Base-by-base conservation (phyloP, 2,797 vertebrate genomes). In the Orientallactaga sibirica region DNA sequence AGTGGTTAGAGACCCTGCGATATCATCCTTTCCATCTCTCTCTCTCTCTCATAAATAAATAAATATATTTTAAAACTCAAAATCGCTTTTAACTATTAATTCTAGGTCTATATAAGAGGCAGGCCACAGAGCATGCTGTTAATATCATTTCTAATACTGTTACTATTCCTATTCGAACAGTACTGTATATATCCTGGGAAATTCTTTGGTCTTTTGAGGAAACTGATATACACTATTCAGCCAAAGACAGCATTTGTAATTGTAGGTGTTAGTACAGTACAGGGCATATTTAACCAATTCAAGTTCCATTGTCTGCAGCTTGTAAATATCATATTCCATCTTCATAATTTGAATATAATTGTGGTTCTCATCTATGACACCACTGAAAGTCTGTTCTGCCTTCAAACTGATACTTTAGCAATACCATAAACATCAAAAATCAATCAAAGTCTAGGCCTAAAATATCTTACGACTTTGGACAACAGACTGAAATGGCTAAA, bases 401-500 rank as follows among this genome's bases (percentile, higher is more conserved):
- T 75, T 82, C 90, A 91, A 93, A n/a, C 1, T n/a, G n/a, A 64
- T 37, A 41, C 18, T 70, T 93, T 84, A 19, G 81, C 86, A 75
- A n/a, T 25, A 3, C 2, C 9, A 1, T 80, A 61, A 80, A 88
- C 2, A 77, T 83, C 0, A 66, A 41, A 85, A 95, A 61, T 90
- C 48, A 85, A 71, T 86, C 55, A 61, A 58, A 62, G 58, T 1
- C 5, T 27, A 29, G 41, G 37, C 68, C n/a, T 55, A 90, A 86
- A 81, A 52, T 70, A 25, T 10, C n/a, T 82, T 92, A 41, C 85
- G 14, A 91, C 58, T 89, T 91, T 3, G 9, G 33, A 84, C 33
- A 16, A 84, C 25, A n/a, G 3, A 3, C 24, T 76, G 16, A 52
- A 33, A 94, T 4, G 76, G 2, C 80, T 87, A 79, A 58, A 91